Percentiles rank a stretch among this genome's conserved stretches.
Conservation (phyloP, 1,140 invertebrate genomes). For the Dendroctonus ponderosae region DNA sequence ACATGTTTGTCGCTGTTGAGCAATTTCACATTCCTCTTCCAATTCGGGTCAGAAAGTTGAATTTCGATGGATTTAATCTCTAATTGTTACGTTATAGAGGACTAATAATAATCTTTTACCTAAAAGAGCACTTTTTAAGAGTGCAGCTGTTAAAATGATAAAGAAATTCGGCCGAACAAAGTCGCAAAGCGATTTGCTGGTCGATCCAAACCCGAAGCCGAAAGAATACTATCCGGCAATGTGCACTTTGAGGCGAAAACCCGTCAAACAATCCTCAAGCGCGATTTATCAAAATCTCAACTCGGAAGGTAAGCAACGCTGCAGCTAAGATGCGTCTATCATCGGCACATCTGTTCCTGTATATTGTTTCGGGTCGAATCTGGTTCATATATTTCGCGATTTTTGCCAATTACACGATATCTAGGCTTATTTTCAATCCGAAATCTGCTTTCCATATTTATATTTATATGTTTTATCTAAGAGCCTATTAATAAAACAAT, state of each 20-base stretch:
- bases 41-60: too few species aligned
- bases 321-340: neutral
- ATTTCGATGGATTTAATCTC: too few species aligned
- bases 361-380: conserved; percentile 8
- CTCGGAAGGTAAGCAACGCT: neutral
- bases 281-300: neutral
- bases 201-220: neutral
- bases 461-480: neutral
- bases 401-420: conserved; percentile 8
- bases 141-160: neutral
- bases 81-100: too few species aligned
- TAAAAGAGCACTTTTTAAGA: too few species aligned
- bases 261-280: neutral
- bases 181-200: neutral
- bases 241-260: conserved; percentile 9
- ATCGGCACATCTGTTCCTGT: neutral
- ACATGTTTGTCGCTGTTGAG: too few species aligned
- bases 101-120: too few species aligned
- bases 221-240: conserved; percentile 4
- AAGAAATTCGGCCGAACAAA: conserved; percentile 1
- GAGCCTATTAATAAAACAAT: neutral
- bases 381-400: conserved; percentile 19
- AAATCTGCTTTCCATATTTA: conserved; percentile 3
- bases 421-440: conserved; percentile 1
- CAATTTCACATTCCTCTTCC: too few species aligned